phyloP scores from a whole-genome alignment of 1,140 invertebrate species.

The Laupala kohalensis region DNA sequence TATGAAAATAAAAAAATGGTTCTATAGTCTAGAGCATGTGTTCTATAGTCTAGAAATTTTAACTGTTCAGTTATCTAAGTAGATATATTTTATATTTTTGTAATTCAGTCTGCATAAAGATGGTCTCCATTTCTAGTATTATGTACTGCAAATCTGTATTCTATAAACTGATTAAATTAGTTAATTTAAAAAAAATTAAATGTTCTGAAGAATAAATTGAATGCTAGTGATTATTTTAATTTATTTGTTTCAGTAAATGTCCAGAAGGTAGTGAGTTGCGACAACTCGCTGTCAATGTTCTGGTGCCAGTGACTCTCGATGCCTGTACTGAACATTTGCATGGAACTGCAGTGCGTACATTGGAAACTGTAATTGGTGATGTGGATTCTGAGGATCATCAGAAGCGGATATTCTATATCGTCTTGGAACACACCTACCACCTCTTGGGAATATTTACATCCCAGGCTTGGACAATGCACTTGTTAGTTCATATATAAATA shows the following conservation, averaged over 20 bases:
- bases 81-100: too few relatives aligned
- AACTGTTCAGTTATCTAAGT: too few relatives aligned
- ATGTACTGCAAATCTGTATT: too few relatives aligned
- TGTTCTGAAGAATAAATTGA: neutral
- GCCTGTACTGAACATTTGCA: constrained; percentile 55
- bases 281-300: constrained; percentile 38
- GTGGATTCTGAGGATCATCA: constrained; percentile 46
- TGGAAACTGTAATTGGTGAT: constrained; percentile 51
- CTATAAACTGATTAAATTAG: too few relatives aligned
- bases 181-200: neutral
- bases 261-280: constrained; percentile 32
- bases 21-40: too few relatives aligned
- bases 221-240: neutral
- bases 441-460: constrained; percentile 30
- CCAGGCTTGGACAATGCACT: neutral
- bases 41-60: too few relatives aligned
- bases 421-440: constrained; percentile 53
- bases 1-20: too few relatives aligned
- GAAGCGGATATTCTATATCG: constrained; percentile 45
- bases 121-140: too few relatives aligned
- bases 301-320: constrained; percentile 62
- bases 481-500: constrained; percentile 8
- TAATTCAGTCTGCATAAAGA: too few relatives aligned
- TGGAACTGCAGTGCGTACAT: constrained; percentile 35
- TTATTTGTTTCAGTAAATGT: constrained; percentile 27